Conservation (phyloP, 1,140 invertebrate genomes). For the Pristionchus pacificus region DNA sequence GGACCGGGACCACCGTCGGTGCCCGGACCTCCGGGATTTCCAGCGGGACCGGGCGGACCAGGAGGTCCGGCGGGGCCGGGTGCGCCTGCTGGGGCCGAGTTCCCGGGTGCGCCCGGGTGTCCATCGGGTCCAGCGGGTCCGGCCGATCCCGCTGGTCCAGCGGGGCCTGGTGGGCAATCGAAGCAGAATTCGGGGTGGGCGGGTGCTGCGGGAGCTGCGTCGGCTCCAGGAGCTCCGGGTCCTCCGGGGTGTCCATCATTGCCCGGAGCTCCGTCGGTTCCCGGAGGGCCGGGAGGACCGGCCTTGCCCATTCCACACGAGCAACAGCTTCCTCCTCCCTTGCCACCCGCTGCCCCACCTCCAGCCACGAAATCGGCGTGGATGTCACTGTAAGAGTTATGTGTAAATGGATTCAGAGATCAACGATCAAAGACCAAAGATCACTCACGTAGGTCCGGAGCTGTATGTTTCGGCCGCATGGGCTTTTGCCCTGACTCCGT, state of each 20-base stretch:
- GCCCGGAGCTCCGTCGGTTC: slow-evolving; percentile 10
- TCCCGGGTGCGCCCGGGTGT: slow-evolving; percentile 4
- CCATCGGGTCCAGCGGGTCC: slow-evolving; percentile 21
- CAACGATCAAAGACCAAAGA: not conserved
- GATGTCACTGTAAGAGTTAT: not conserved
- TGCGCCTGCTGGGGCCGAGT: slow-evolving; percentile 24
- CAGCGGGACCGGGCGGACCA: slow-evolving; percentile 22
- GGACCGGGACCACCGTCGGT: not conserved
- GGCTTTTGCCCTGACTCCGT: not conserved
- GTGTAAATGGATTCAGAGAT: not conserved
- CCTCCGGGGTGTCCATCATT: slow-evolving; percentile 13
- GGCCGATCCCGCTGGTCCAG: slow-evolving; percentile 26
- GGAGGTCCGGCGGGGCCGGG: slow-evolving; percentile 29
- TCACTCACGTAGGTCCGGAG: not conserved
- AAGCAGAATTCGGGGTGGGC: slow-evolving; percentile 32
- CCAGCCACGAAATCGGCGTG: not conserved
- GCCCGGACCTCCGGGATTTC: slow-evolving; percentile 4
- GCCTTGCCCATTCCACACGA: not conserved
- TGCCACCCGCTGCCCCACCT: not conserved
- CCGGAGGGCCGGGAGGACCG: not conserved
- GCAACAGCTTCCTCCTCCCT: not conserved
- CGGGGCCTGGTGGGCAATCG: slow-evolving; percentile 31
- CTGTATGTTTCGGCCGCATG: not conserved
- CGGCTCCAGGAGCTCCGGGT: slow-evolving; percentile 29
- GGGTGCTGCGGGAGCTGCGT: slow-evolving; percentile 3